A percentile compares a stretch with the other conserved stretches of the same genome.
phyloP scores from a whole-genome alignment of 92 coral and sea anemone species.

The Porites rus region DNA sequence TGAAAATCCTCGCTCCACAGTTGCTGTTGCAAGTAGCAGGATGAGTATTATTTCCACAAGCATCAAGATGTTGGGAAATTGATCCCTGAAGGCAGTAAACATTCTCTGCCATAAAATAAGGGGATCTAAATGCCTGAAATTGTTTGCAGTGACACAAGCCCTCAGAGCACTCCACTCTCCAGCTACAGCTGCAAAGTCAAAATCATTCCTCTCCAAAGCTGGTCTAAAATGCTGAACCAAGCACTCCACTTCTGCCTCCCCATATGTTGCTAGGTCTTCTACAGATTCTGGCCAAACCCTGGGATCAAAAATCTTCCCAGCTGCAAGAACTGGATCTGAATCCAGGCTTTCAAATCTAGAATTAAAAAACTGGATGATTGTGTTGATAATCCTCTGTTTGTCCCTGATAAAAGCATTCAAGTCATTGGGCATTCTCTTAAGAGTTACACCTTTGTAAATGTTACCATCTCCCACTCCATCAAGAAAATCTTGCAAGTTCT shows the following conservation, averaged over 20 bases:
- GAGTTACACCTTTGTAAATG: not conserved
- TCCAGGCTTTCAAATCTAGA: no score
- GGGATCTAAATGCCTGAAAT: slow-evolving; percentile 46
- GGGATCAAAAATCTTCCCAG: not conserved
- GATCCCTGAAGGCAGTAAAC: slow-evolving; percentile 22
- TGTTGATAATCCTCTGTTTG: slow-evolving; percentile 20
- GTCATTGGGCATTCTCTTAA: not conserved
- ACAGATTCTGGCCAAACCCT: slow-evolving; percentile 12
- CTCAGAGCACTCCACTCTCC: not conserved
- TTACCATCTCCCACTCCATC: slow-evolving; percentile 35
- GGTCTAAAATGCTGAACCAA: slow-evolving; percentile 7
- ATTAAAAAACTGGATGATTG: not conserved
- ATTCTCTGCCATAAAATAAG: slow-evolving; percentile 41
- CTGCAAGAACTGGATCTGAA: not conserved
- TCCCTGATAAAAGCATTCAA: slow-evolving; percentile 24
- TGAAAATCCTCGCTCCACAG: slow-evolving; percentile 36
- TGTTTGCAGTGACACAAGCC: slow-evolving; percentile 39
- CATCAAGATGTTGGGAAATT: slow-evolving; percentile 41
- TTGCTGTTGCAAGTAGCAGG: slow-evolving; percentile 35
- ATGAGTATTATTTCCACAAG: slow-evolving; percentile 42
- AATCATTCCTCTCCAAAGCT: slow-evolving; percentile 13
- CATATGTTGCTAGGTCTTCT: slow-evolving; percentile 12
- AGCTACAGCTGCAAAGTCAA: slow-evolving; percentile 18
- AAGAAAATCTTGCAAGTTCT: slow-evolving; percentile 31
- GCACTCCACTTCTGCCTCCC: slow-evolving; percentile 12